These are phyloP conservation scores for Adelphocoris suturalis DNA, from an alignment of 2,888 invertebrate genomes.

Conservation along the genomic window DNA sequence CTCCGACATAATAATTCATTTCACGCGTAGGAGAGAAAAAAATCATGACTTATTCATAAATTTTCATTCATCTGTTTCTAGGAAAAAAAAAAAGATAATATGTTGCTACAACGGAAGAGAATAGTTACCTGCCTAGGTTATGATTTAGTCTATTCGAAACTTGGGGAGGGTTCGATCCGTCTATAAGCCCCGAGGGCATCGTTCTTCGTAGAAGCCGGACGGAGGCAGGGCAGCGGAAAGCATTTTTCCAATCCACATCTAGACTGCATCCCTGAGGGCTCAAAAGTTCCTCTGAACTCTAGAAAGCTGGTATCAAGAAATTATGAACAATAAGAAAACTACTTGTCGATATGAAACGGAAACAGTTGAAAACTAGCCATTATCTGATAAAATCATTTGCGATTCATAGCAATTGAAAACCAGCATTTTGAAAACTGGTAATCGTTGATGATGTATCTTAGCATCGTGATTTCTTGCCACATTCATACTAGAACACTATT, in stretches of 20 bases:
- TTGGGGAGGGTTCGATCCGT: not conserved
- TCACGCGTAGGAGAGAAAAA: not conserved
- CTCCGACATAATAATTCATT: too few relatives aligned
- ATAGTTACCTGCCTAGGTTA: not conserved
- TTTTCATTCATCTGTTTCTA: constrained; percentile 9
- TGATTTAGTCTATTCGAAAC: not conserved
- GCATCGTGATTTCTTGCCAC: too few relatives aligned
- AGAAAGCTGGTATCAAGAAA: not conserved
- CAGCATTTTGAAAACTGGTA: too few relatives aligned
- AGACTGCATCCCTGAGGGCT: not conserved
- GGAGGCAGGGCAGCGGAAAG: not conserved
- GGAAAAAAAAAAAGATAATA: not conserved
- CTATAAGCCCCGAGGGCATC: not conserved
- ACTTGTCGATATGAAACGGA: too few relatives aligned
- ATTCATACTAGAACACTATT: too few relatives aligned
- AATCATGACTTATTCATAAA: not conserved
- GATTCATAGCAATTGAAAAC: too few relatives aligned
- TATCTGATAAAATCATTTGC: too few relatives aligned
- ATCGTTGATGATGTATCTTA: too few relatives aligned
- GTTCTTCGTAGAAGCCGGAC: not conserved
- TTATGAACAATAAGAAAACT: not conserved
- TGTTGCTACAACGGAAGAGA: not conserved
- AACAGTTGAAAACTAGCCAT: too few relatives aligned
- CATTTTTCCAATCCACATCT: not conserved
- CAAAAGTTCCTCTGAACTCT: not conserved